Evolutionary conservation across 2,113 vertebrate genomes (phyloP).

Genomic region (Podocnemis expansa): DNA sequence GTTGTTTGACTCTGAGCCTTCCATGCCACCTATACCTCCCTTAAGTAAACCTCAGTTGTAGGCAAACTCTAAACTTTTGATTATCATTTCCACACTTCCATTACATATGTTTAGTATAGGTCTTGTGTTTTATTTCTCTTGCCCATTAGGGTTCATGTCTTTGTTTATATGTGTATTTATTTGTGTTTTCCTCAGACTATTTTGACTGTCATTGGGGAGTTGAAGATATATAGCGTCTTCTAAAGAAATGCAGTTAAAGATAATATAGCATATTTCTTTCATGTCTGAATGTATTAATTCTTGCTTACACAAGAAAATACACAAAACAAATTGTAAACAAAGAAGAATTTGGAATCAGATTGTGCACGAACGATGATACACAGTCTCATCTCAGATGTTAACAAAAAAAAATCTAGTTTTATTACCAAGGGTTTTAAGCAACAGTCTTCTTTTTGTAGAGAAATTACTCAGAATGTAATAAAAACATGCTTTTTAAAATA

Average conservation of each 20-base stretch:
- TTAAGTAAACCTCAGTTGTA: background rate
- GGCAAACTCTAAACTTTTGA: background rate
- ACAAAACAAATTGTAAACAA: conserved; percentile 70
- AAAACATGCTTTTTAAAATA: conserved; percentile 60
- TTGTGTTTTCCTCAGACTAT: conserved; percentile 57
- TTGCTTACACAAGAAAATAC: conserved; percentile 73
- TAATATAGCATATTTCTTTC: conserved; percentile 73
- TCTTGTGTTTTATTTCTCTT: background rate
- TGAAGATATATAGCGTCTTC: conserved; percentile 64
- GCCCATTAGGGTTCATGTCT: conserved; percentile 7
- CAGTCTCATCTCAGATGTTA: conserved; percentile 47
- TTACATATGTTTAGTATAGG: background rate
- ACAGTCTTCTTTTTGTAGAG: conserved; percentile 60
- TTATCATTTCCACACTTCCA: background rate
- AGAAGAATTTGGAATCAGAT: conserved; percentile 66
- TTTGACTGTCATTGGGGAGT: conserved; percentile 50
- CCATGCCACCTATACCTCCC: background rate
- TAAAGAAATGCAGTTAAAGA: conserved; percentile 73
- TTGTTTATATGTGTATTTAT: conserved; percentile 62
- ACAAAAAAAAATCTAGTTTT: conserved; percentile 32
- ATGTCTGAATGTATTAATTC: conserved; percentile 71
- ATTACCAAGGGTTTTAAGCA: conserved; percentile 60
- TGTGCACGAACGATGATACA: conserved; percentile 63
- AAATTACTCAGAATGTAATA: conserved; percentile 71
- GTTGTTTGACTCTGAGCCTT: background rate